A percentile compares a stretch with the other conserved stretches of the same genome.
These are phyloP conservation scores for Nothobranchius furzeri DNA, from an alignment of 2,113 vertebrate species.

Conservation along the genomic window DNA sequence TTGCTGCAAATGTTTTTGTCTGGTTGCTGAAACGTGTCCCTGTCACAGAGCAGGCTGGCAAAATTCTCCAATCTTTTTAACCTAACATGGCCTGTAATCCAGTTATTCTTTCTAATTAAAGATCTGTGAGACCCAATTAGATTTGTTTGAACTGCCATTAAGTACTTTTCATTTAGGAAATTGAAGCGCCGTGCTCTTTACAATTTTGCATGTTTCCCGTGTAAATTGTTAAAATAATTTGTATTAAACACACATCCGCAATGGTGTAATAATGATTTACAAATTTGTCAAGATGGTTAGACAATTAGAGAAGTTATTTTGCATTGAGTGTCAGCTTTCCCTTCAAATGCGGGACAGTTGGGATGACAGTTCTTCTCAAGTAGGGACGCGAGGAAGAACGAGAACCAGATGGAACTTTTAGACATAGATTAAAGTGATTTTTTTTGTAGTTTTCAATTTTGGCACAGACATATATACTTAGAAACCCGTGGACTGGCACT, in stretches of 20 bases:
- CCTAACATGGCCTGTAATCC: slow-evolving; percentile 45
- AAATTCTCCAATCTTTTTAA: slow-evolving; percentile 35
- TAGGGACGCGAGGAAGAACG: too few species aligned
- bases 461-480: too few species aligned
- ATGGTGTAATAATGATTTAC: slow-evolving; percentile 2
- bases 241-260: slow-evolving; percentile 7
- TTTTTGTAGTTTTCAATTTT: too few species aligned
- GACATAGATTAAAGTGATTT: too few species aligned
- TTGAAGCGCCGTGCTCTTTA: slow-evolving; percentile 16
- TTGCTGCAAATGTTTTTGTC: slow-evolving; percentile 20
- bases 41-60: slow-evolving; percentile 40
- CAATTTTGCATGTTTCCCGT: slow-evolving; percentile 25
- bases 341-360: not conserved
- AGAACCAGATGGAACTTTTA: too few species aligned
- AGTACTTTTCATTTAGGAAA: slow-evolving; percentile 14
- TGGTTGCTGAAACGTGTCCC: slow-evolving; percentile 24
- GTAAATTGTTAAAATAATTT: slow-evolving; percentile 22
- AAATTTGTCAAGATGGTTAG: not conserved
- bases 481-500: too few species aligned
- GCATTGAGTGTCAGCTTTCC: not conserved
- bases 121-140: slow-evolving; percentile 23
- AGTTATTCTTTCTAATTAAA: slow-evolving; percentile 50
- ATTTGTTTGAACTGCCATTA: slow-evolving; percentile 32
- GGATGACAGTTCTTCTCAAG: not conserved
- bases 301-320: not conserved